These are phyloP conservation scores for Philaenus spumarius DNA, from an alignment of 1,140 invertebrate species.

Conservation along the genomic window DNA sequence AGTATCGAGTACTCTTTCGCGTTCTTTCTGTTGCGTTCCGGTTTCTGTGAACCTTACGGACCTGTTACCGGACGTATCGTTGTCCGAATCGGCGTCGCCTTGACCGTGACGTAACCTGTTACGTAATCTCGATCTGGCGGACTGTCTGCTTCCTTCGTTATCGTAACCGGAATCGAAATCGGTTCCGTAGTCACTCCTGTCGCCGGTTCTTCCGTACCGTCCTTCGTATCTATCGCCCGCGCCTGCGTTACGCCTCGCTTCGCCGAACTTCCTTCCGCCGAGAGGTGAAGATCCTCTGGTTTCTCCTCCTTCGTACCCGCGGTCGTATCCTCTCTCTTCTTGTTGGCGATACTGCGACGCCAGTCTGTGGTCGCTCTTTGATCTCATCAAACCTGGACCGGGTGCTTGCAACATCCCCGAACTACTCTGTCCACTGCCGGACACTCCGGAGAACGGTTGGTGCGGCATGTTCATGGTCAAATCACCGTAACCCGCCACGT, in stretches of 20 bases:
- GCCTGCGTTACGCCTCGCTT: slow-evolving; percentile 40
- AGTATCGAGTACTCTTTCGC: slow-evolving; percentile 77
- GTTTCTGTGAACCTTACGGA: slow-evolving; percentile 43
- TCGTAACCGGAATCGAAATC: slow-evolving; percentile 47
- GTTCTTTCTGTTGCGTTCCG: slow-evolving; percentile 48
- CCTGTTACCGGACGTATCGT: slow-evolving; percentile 53
- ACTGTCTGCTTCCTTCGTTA: slow-evolving; percentile 43
- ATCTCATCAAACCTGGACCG: slow-evolving; percentile 72
- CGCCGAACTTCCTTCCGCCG: slow-evolving; percentile 65
- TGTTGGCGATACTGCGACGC: slow-evolving; percentile 83
- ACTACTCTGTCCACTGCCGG: slow-evolving; percentile 40
- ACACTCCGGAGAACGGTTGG: slow-evolving; percentile 41
- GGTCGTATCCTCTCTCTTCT: slow-evolving; percentile 53
- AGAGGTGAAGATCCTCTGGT: slow-evolving; percentile 52
- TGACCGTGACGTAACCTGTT: slow-evolving; percentile 60
- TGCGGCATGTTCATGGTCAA: slow-evolving; percentile 64
- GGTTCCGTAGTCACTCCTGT: slow-evolving; percentile 1
- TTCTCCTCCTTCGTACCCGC: slow-evolving; percentile 36
- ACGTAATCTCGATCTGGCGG: slow-evolving; percentile 55
- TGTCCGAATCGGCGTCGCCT: slow-evolving; percentile 51
- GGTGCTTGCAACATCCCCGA: slow-evolving; percentile 50
- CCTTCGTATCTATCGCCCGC: slow-evolving; percentile 23
- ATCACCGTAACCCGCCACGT: slow-evolving; percentile 75
- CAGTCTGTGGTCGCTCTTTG: slow-evolving; percentile 87
- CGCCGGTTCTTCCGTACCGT: slow-evolving; percentile 10